Evolutionary conservation across 2,113 vertebrate species (phyloP), one percentile per base, ranked within the genome.

Genomic region (Apteryx owenii): DNA sequence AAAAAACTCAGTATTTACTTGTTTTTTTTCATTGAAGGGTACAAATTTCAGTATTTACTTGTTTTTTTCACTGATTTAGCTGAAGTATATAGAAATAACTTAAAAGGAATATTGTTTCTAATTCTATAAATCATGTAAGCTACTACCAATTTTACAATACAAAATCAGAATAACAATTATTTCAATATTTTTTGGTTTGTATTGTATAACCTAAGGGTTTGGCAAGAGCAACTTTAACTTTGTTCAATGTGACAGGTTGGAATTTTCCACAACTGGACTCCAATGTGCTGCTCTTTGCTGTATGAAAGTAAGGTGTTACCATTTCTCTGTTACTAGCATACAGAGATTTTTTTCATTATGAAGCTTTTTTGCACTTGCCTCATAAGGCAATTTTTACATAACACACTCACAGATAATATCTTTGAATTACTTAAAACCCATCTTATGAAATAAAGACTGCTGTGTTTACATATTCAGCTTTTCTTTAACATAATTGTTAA

Each of bases 101-200:
- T 91, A 61, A 84, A 44, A 76, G 61, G 48, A 89, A 53, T 16
- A 80, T 46, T 81, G 66, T 29, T 58, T 76, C 17, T 36, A 72
- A 81, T 48, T 44, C 28, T 91, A n/a, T 73, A 79, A 17, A 48
- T 31, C 73, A 77, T 9, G 9, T 28, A 81, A 38, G 48, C 29
- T 84, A 87, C 10, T 58, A 56, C 5, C 23, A 81, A 31, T 85
- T 31, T 29, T 18, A 83, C 26, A 85, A 70, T 78, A 90, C 4
- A 48, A 83, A 75, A 28, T 11, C 31, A 46, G 40, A 72, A 60
- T n/a, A 26, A 38, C 65, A 8, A 80, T 90, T 71, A 93, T 88
- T 95, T 82, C n/a, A 91, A 69, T 62, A 50, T 85, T 95, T 91
- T 95, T 87, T 60, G 73, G 23, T 33, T 46, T 81, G 8, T 26